Conservation (phyloP, 2,113 vertebrate species). For the Alligator sinensis region DNA sequence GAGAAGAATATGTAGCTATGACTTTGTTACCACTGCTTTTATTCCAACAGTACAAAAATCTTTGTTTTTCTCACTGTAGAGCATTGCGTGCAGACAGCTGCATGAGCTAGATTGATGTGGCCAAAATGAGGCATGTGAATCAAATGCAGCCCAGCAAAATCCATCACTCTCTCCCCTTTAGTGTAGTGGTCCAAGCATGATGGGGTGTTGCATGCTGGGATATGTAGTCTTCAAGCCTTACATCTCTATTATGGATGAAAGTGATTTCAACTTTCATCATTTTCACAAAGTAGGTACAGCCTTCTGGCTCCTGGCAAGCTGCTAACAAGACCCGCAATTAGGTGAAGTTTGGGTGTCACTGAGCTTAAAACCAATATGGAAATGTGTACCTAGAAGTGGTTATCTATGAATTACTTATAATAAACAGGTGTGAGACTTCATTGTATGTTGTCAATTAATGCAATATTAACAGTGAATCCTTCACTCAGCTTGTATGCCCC, state of each 20-base stretch:
- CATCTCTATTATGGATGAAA: background rate
- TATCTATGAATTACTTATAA: constrained; percentile 79
- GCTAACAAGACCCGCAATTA: constrained; percentile 39
- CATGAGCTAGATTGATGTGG: constrained; percentile 30
- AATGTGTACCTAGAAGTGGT: constrained; percentile 78
- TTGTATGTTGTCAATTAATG: constrained; percentile 79
- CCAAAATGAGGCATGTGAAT: background rate
- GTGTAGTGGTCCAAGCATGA: constrained; percentile 17
- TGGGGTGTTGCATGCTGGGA: constrained; percentile 36
- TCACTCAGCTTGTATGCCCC: constrained; percentile 62
- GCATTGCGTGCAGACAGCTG: constrained; percentile 74
- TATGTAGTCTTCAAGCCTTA: background rate
- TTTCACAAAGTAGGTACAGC: background rate
- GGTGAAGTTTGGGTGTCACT: constrained; percentile 49
- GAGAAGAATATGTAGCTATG: constrained; percentile 87
- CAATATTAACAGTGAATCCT: constrained; percentile 72
- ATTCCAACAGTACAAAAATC: constrained; percentile 71
- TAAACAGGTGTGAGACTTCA: constrained; percentile 81
- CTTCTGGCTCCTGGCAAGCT: background rate
- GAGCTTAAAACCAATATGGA: constrained; percentile 61
- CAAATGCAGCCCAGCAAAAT: background rate
- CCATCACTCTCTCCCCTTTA: background rate
- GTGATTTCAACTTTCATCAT: background rate
- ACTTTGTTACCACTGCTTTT: constrained; percentile 81
- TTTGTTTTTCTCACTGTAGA: constrained; percentile 74